Evolutionary conservation across 2,888 invertebrate species (phyloP).

Genomic region (Metalampra italica): DNA sequence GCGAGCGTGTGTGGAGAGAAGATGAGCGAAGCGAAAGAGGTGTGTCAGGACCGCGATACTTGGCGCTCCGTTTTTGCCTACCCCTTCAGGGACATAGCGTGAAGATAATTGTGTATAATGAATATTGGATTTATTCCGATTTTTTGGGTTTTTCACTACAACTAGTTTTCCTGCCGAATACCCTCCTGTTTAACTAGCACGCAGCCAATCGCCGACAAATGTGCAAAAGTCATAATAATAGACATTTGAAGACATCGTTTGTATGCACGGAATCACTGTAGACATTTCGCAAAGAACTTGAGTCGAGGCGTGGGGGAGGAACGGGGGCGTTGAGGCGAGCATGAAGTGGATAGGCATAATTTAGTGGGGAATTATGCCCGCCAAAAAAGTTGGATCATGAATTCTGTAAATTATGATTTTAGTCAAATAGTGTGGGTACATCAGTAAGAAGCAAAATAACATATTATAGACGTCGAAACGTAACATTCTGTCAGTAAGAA

Average conservation of each 20-base stretch:
- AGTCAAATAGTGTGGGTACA: not conserved
- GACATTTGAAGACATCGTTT: conserved; percentile 68
- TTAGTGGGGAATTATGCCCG: conserved; percentile 65
- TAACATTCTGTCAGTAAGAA: too few species aligned
- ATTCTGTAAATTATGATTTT: conserved; percentile 16
- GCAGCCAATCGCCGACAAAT: conserved; percentile 58
- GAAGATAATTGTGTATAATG: too few species aligned
- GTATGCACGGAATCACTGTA: conserved; percentile 78
- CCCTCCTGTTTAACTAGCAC: conserved; percentile 19
- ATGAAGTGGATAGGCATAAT: conserved; percentile 65
- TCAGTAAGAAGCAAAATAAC: not conserved
- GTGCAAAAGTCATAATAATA: conserved; percentile 68
- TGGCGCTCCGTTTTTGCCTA: too few species aligned
- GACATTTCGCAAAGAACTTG: conserved; percentile 75
- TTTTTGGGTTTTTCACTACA: too few species aligned
- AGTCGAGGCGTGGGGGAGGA: conserved; percentile 37
- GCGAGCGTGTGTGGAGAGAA: too few species aligned
- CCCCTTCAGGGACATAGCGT: too few species aligned
- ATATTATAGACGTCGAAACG: too few species aligned
- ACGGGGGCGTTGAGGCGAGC: conserved; percentile 55
- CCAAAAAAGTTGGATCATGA: conserved; percentile 45
- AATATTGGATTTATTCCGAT: too few species aligned
- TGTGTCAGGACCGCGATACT: too few species aligned
- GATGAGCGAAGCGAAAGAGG: too few species aligned
- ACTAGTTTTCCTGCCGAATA: not conserved